Conservation (phyloP, 1,140 invertebrate genomes). For the Meloidogyne hapla region DNA sequence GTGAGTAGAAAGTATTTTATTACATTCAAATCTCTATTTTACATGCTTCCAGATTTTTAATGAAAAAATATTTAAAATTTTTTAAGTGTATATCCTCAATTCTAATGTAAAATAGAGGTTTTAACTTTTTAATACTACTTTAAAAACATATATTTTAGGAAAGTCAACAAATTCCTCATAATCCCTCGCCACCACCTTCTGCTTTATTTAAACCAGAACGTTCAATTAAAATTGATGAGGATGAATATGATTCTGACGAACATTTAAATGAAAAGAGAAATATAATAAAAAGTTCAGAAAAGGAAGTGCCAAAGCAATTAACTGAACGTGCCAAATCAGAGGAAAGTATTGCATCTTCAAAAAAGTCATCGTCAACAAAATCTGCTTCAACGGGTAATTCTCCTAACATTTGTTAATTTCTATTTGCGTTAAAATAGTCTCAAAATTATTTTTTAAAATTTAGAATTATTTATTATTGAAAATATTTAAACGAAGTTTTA, state of each 20-base stretch:
- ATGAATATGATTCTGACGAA: slow-evolving; percentile 22
- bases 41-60: too few relatives aligned
- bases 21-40: background rate
- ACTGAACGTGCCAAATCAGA: background rate
- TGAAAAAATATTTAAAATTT: too few relatives aligned
- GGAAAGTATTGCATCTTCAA: background rate
- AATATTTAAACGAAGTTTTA: too few relatives aligned
- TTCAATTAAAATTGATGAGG: slow-evolving; percentile 23
- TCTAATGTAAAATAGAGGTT: too few relatives aligned
- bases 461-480: too few relatives aligned
- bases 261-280: background rate
- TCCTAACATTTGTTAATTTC: too few relatives aligned
- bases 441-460: too few relatives aligned
- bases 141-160: background rate
- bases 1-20: background rate
- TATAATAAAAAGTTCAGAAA: background rate
- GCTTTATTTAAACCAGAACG: slow-evolving; percentile 11
- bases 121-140: too few relatives aligned
- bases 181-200: background rate
- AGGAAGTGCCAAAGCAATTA: background rate
- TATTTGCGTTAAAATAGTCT: too few relatives aligned
- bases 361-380: slow-evolving; percentile 4
- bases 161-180: background rate
- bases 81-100: too few relatives aligned
- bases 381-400: background rate